phyloP scores from a whole-genome alignment of 2,888 invertebrate genomes.

The Epinotia ramella region DNA sequence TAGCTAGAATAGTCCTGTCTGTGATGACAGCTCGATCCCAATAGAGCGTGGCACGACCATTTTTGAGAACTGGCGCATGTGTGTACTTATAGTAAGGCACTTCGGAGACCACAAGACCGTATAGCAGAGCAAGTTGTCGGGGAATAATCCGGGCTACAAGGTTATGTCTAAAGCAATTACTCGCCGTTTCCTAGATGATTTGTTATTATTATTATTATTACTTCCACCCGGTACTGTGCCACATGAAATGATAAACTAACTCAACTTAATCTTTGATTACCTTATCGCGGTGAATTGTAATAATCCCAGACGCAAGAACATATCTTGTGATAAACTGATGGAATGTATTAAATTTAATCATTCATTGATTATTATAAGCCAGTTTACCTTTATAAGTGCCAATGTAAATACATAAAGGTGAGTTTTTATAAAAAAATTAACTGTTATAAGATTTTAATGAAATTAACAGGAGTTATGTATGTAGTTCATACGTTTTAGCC shows the following conservation, averaged over 20 bases:
- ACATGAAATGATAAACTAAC: background rate
- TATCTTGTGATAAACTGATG: slow-evolving; percentile 35
- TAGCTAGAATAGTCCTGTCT: too few species aligned
- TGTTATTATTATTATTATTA: background rate
- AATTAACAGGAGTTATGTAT: too few species aligned
- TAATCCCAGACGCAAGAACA: slow-evolving; percentile 13
- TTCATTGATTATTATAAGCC: slow-evolving; percentile 12
- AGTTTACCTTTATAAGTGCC: slow-evolving; percentile 35
- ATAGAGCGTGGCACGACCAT: too few species aligned
- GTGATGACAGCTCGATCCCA: too few species aligned
- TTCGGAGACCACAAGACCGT: too few species aligned
- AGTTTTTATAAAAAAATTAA: background rate
- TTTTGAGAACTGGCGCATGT: too few species aligned
- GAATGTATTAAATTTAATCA: slow-evolving; percentile 13
- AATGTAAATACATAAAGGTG: slow-evolving; percentile 41
- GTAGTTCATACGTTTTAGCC: too few species aligned
- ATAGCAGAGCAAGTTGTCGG: too few species aligned
- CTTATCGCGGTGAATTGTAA: slow-evolving; percentile 20
- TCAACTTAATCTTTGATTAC: slow-evolving; percentile 29
- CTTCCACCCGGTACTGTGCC: background rate
- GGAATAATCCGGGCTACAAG: too few species aligned
- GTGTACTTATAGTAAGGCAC: too few species aligned
- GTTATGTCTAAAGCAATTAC: too few species aligned
- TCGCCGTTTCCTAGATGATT: too few species aligned
- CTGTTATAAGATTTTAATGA: background rate